Evolutionary conservation across 2,113 vertebrate genomes (phyloP), one percentile per base, ranked within the genome.

Genomic region (Mobula birostris): DNA sequence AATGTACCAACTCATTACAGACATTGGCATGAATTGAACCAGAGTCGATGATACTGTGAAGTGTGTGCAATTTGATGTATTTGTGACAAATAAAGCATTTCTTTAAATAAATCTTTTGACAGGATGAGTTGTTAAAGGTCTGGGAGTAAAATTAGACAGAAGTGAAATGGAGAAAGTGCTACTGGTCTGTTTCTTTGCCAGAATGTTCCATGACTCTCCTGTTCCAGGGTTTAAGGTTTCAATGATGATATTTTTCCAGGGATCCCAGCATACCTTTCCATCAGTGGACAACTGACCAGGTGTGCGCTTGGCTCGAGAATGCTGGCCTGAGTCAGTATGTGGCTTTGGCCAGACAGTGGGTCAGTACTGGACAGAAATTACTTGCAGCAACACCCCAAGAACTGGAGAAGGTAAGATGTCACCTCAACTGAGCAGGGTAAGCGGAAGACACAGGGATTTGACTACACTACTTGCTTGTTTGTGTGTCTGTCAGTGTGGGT

Each of bases 301-400:
- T 99, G 48, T 99, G 99, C 94, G 96, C 97, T 6, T 99, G 99
- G 99, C 96, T 99, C 0, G 98, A 99, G 95, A 98, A 99, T 95
- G 98, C 97, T 2, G 99, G 98, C 29, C 96, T 99, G 0, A 97
- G 97, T 91, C 98, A 99, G 95, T 99, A 99, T 0, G 97, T 98
- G 95, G 98, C 97, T 95, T 98, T 99, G 95, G 97, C 98, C 56
- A 97, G 99, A 94, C 99, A 99, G 95, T 99, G 99, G 99, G 97
- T 99, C 93, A 98, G 96, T 5, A 98, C 97, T 36, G 99, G 99
- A 83, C 98, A 99, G 95, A 99, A 97, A 0, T 96, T 99, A 78
- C 95, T 99, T 32, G 97, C 98, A 74, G 98, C 98, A 0, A 98
- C 98, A 1, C 98, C 98, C 85, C 99, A 99, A 96, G 98, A 98